phyloP scores from a whole-genome alignment of 2,113 vertebrate genomes.

The Neodon shergylaensis region DNA sequence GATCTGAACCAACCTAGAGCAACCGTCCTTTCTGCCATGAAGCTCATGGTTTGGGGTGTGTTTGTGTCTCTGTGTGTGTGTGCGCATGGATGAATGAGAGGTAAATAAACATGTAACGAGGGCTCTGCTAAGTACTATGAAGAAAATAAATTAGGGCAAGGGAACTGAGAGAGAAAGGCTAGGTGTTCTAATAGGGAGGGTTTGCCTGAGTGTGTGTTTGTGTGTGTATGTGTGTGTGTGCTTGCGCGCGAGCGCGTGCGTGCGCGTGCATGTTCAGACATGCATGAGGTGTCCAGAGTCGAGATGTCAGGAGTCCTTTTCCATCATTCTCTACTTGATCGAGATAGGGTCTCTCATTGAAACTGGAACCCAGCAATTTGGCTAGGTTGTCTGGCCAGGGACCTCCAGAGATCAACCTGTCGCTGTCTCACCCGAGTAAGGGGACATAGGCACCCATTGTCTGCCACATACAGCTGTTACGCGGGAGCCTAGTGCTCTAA shows the following conservation, averaged over 20 bases:
- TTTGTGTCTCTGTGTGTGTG: neutral
- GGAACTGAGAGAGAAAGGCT: neutral
- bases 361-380: neutral
- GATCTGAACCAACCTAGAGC: neutral
- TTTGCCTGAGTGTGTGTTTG: neutral
- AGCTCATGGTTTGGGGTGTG: neutral
- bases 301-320: neutral
- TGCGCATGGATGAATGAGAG: neutral
- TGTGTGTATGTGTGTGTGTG: neutral
- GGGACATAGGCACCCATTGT: too few species aligned
- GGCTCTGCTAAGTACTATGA: neutral
- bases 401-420: neutral
- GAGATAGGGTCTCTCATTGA: neutral
- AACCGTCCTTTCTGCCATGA: neutral
- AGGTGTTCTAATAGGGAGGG: neutral
- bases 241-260: too few species aligned
- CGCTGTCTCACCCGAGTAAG: neutral
- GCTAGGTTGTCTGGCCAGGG: neutral
- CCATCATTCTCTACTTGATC: neutral
- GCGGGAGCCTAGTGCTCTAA: neutral
- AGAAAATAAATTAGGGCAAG: neutral
- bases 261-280: rapidly evolving
- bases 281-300: neutral
- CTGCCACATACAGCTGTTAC: neutral
- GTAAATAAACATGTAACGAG: neutral